phyloP scores from a whole-genome alignment of 2,797 vertebrate genomes.

The Hyperoplus lanceolatus region DNA sequence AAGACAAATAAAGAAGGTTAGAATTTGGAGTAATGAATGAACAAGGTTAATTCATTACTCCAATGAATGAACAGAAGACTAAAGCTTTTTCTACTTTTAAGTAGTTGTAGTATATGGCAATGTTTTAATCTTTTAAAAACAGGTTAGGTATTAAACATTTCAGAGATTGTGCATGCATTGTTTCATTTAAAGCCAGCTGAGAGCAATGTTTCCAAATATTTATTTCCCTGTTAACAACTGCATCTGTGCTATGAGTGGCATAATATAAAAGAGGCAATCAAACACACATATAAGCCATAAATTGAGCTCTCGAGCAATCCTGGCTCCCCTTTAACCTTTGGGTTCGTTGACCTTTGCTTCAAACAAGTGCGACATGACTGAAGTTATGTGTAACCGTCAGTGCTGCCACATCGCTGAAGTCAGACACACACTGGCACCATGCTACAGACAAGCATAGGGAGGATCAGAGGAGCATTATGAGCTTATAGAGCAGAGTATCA shows the following conservation, averaged over 20 bases:
- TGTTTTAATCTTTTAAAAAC: no score
- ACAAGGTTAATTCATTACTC: background rate
- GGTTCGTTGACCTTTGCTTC: conserved; percentile 66
- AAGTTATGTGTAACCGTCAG: conserved; percentile 15
- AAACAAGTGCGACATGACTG: conserved; percentile 49
- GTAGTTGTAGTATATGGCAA: background rate
- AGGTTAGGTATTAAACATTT: background rate
- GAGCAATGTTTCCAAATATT: conserved; percentile 12
- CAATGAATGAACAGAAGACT: background rate
- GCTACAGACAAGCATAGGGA: conserved; percentile 24
- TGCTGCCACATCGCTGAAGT: conserved; percentile 10
- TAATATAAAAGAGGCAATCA: background rate
- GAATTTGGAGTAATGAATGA: conserved; percentile 1
- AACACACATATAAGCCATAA: conserved; percentile 3
- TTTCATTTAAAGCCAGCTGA: background rate
- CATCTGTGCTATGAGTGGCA: background rate
- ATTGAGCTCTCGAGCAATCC: background rate
- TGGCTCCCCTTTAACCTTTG: conserved; percentile 8
- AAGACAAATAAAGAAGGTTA: conserved; percentile 64
- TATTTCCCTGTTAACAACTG: background rate
- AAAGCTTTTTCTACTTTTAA: no score
- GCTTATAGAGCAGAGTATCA: conserved; percentile 36
- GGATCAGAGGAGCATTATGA: conserved; percentile 47
- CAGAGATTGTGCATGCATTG: background rate
- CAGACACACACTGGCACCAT: conserved; percentile 13